Evolutionary conservation across 2,888 invertebrate species (phyloP), one percentile per base, ranked within the genome.

Genomic region (Ophion ventricosus): DNA sequence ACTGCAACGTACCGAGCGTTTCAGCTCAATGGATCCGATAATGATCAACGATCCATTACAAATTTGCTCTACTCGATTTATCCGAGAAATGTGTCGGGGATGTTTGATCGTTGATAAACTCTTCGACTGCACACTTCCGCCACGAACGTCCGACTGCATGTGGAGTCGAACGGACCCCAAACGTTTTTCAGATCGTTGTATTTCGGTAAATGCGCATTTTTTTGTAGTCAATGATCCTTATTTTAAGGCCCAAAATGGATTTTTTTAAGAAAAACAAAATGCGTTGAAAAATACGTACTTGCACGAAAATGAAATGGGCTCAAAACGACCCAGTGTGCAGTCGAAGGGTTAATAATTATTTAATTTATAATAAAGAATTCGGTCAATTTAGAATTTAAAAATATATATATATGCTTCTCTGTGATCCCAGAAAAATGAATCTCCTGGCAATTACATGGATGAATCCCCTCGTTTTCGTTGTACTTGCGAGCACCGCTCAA

Each of bases 351-450:
- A 74, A 35, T 26, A n/a, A 14, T 54, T 25, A 14, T 25, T 43
- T 49, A 20, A 61, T 61, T 7, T 10, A 20, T 26, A 40, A 59
- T 40, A 11, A 54, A 14, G 11, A 17, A 14, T 2, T 29, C 1
- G 59, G 61, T 49, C 10, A 25, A 25, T 49, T 49, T n/a, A 2
- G 7, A 25, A 49, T 23, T 1, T 0, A 10, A 11, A 20, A 29
- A 29, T 10, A 17, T 49, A 8, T 49, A 25, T 2, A 25, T 7
- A 29, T 10, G 2, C 2, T 54, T 74, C 23, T 61, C 10, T 35
- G 40, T n/a, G 8, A 20, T 83, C 69, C 35, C 80, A 85, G 85
- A 70, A 85, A 56, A 17, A 85, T 80, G 85, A 63, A 74, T 56
- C 43, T 57, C 57, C 69, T 59, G 26, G n/a, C 26, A 43, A 69